These are phyloP conservation scores for Byasa hedistus DNA, from an alignment of 2,888 invertebrate genomes.

Conservation along the genomic window DNA sequence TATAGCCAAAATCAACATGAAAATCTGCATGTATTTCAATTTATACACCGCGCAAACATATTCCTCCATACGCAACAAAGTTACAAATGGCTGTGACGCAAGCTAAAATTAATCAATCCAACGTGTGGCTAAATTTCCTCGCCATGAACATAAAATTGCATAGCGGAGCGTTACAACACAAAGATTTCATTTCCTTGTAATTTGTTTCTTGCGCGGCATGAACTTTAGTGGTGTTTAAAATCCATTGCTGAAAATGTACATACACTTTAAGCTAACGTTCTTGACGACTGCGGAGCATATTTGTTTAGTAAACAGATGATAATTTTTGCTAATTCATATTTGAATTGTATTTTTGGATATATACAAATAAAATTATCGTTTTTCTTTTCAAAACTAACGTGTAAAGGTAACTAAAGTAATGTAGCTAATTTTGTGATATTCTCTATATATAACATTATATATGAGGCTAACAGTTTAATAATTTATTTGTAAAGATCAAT, in stretches of 20 bases:
- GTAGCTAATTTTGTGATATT: too few relatives aligned
- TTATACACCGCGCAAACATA: slow-evolving; percentile 13
- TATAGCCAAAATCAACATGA: not conserved
- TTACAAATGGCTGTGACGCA: slow-evolving; percentile 24
- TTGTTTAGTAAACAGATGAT: slow-evolving; percentile 43
- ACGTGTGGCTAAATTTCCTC: slow-evolving; percentile 27
- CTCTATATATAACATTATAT: too few relatives aligned
- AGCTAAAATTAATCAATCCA: slow-evolving; percentile 26
- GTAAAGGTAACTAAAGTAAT: too few relatives aligned
- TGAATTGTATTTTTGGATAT: too few relatives aligned
- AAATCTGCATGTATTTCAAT: slow-evolving; percentile 12
- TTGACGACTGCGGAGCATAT: slow-evolving; percentile 54
- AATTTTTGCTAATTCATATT: too few relatives aligned
- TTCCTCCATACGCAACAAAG: slow-evolving; percentile 26
- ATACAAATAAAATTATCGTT: too few relatives aligned
- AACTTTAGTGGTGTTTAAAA: slow-evolving; percentile 64
- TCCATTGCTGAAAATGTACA: slow-evolving; percentile 66
- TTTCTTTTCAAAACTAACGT: too few relatives aligned
- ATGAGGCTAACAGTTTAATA: too few relatives aligned
- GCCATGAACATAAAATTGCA: slow-evolving; percentile 31
- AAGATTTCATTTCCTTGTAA: slow-evolving; percentile 66
- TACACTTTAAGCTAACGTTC: slow-evolving; percentile 59
- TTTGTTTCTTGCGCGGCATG: slow-evolving; percentile 65
- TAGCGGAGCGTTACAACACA: slow-evolving; percentile 38
- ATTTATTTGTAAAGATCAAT: too few relatives aligned